Base-by-base conservation (phyloP, 2,113 vertebrate genomes). In the Paralichthys olivaceus region DNA sequence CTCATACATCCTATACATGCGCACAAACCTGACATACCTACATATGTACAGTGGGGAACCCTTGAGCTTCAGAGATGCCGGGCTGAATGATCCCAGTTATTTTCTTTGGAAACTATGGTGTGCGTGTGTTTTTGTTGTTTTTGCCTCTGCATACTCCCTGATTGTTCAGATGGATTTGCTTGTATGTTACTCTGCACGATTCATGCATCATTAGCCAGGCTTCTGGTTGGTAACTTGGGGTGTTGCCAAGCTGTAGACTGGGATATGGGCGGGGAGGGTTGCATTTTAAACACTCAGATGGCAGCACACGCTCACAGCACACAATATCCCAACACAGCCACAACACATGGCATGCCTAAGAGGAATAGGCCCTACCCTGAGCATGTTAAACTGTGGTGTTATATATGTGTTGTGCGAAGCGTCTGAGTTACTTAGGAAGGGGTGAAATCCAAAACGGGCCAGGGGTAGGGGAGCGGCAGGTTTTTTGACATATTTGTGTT, bases 11-110 rank as follows among this genome's bases (percentile, higher is more conserved):
- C 84, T 87, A 90, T 89, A 93, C 90, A 91, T 92, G 79, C 74
- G 83, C 83, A 91, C 93, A 91, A 90, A 79, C 88, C 76, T 84
- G 80, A 93, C 93, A 94, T 95, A 93, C 93, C 90, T 94, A 93
- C 91, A 94, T 94, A 95, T 93, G 93, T 95, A 94, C 94, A 95
- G 93, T 94, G 93, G 93, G 92, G 87, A 93, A 94, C 92, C 93
- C 94, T 93, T 92, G 81, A 92, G 89, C 90, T 92, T 93, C 87
- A 92, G 89, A 90, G 91, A 92, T 92, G 91, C 91, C 79, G 56
- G 86, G 87, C 85, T 93, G 91, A 92, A 88, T 92, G 87, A 89
- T 78, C 80, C 77, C 74, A 79, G 75, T 87, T 69, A 65, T 90
- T 88, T 80, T 74, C 81, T 89, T 81, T 83, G 63, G 80, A 80